phyloP scores from a whole-genome alignment of 2,797 vertebrate species.

The Squalus acanthias region DNA sequence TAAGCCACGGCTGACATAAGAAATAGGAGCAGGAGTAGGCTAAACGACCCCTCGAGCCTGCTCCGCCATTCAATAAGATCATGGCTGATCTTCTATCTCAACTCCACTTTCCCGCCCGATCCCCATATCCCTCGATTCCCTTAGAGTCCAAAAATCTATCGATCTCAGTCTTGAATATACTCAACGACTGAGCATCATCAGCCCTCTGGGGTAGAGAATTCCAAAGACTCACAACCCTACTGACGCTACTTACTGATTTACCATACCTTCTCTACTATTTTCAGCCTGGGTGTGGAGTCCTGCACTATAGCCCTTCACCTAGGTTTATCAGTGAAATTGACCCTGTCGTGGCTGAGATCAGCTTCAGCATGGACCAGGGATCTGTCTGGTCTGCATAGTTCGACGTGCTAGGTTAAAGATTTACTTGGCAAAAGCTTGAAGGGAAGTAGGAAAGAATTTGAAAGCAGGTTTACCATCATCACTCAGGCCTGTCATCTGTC shows the following conservation, averaged over 20 bases:
- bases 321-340: background rate
- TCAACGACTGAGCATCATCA: too few species aligned
- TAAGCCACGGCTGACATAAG: background rate
- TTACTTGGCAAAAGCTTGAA: background rate
- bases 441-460: background rate
- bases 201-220: too few species aligned
- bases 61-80: too few species aligned
- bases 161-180: too few species aligned
- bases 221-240: too few species aligned
- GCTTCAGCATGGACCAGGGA: background rate
- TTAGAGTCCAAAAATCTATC: too few species aligned
- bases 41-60: too few species aligned
- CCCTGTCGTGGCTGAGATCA: background rate
- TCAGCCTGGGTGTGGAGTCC: background rate
- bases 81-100: too few species aligned
- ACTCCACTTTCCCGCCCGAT: too few species aligned
- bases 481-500: background rate
- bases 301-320: background rate
- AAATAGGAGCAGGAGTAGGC: too few species aligned
- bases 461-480: background rate
- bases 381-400: background rate
- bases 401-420: background rate
- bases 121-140: too few species aligned
- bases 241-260: background rate
- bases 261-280: background rate